These are phyloP conservation scores for Ficedula albicollis DNA, from an alignment of 2,797 vertebrate genomes.

Conservation along the genomic window DNA sequence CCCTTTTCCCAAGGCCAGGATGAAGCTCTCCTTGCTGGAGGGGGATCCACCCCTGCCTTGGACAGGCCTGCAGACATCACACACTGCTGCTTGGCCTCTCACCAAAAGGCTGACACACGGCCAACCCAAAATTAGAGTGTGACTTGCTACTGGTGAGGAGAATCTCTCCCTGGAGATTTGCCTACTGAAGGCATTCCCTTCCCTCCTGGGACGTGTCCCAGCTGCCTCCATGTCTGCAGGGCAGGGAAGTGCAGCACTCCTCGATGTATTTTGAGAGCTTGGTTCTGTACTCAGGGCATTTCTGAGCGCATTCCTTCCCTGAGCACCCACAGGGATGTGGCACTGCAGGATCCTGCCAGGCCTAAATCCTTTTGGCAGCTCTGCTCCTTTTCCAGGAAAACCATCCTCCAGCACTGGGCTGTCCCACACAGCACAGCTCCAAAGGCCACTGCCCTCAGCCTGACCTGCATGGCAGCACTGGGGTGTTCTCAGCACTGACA, in stretches of 20 bases:
- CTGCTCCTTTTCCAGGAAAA: too few relatives aligned
- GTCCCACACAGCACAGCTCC: too few relatives aligned
- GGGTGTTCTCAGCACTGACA: too few relatives aligned
- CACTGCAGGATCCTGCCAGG: too few relatives aligned
- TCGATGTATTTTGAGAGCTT: neutral
- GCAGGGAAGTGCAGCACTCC: neutral
- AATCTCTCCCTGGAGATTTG: neutral
- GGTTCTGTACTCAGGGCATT: neutral
- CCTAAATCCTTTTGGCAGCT: too few relatives aligned
- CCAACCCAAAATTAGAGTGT: neutral
- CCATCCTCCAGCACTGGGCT: too few relatives aligned
- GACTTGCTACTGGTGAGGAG: neutral
- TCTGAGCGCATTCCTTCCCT: neutral
- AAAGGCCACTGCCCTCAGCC: too few relatives aligned
- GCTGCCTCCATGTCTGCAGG: neutral
- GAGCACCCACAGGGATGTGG: too few relatives aligned
- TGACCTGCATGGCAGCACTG: too few relatives aligned
- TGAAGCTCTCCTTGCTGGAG: too few relatives aligned
- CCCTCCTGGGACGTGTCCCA: neutral
- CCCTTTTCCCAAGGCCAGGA: too few relatives aligned
- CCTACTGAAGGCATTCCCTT: neutral
- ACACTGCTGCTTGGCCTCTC: neutral
- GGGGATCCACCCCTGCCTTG: too few relatives aligned
- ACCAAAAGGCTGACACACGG: neutral
- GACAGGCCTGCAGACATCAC: neutral